Base-by-base conservation (phyloP, 1,140 invertebrate genomes). In the Bombus difficillimus region DNA sequence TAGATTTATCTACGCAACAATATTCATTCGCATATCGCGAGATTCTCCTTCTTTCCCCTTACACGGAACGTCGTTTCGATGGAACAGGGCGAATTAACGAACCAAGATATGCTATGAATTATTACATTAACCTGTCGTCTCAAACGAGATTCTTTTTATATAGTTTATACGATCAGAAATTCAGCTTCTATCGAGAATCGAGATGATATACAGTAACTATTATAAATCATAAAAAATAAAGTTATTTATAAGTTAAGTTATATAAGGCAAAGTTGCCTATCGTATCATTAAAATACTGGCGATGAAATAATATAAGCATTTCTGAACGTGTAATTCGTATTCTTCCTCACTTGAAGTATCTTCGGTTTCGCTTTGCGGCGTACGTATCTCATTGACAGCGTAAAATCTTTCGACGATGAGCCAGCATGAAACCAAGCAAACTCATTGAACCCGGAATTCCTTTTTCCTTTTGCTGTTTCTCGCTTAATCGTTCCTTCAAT, bases 1-100 rank as follows among this genome's bases (percentile, higher is more conserved):
- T 15, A 25, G 37, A 80, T 71, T 69, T 71, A 28, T 85, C 78
- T 81, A 81, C 53, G 22, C 32, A 81, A 81, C 34, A 74, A 37
- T 72, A n/a, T 41, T 37, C 43, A 37, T 53, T n/a, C 66, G 34
- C 25, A 15, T 41, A 18, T 43, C 39, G 39, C 41, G 43, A 68
- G 10, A n/a, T 69, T 53, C 43, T 34, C 13, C 13, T 34, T 53
- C 18, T 41, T 28, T 25, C 15, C 18, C 10, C 43, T 41, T 57
- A 47, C 6, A 37, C 25, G n/a, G 28, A 22, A 47, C 10, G 77
- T n/a, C 9, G 22, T 47, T 9, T 53, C 32, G 12, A 34, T 68
- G 15, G 28, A 25, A 57, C 53, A 57, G 15, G 28, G 0, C 59
- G 12, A 25, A 32, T 47, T 34, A 32, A 28, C 34, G 28, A 59